phyloP scores from a whole-genome alignment of 2,888 invertebrate genomes.

The Leptopilina syphax region DNA sequence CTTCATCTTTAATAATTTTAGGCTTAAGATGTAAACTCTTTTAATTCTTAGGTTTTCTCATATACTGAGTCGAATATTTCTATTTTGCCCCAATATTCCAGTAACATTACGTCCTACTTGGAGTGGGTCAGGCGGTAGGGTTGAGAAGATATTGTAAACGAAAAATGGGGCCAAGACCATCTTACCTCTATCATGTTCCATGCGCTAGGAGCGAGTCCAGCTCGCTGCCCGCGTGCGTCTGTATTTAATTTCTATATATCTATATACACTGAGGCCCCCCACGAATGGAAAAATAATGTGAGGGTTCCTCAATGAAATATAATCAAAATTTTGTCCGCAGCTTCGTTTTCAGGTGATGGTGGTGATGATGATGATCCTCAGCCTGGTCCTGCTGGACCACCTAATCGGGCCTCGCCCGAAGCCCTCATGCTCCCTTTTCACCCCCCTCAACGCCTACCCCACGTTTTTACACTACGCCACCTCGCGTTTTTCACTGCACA shows the following conservation, averaged over 20 bases:
- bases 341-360: slow-evolving; percentile 60
- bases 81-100: no score
- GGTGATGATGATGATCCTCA: slow-evolving; percentile 62
- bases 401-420: slow-evolving; percentile 70
- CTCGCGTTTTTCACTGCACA: slow-evolving; percentile 54
- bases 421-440: slow-evolving; percentile 69
- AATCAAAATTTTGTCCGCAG: no score
- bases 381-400: slow-evolving; percentile 71
- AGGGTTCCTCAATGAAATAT: no score
- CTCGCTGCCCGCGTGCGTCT: slow-evolving; percentile 69
- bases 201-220: slow-evolving; percentile 75
- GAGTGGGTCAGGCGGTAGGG: background rate
- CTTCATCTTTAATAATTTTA: no score
- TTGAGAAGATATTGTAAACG: background rate
- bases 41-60: no score
- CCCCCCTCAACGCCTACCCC: slow-evolving; percentile 57
- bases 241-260: no score
- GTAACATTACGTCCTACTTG: no score
- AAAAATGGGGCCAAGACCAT: background rate
- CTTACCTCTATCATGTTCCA: slow-evolving; percentile 77
- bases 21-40: no score
- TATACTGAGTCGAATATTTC: no score
- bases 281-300: background rate
- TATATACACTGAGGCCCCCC: slow-evolving; percentile 39
- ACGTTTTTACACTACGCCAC: slow-evolving; percentile 55